These are phyloP conservation scores for Pocillopora grandis DNA, from an alignment of 92 coral and sea anemone genomes.

Conservation along the genomic window DNA sequence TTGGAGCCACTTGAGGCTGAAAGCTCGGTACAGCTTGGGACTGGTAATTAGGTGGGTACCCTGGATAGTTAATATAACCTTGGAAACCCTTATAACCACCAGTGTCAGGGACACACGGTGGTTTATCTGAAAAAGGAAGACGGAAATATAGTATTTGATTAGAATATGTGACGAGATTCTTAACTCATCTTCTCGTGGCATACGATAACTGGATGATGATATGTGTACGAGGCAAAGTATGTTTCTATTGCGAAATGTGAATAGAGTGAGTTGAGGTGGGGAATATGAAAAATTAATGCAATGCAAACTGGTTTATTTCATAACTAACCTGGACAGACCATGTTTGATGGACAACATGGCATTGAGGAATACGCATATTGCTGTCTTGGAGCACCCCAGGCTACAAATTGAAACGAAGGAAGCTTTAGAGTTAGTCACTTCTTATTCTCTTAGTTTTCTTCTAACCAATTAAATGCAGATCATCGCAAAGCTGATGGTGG, in stretches of 20 bases:
- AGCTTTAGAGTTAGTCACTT: too few species aligned
- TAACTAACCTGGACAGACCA: conserved; percentile 56
- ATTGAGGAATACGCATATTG: not conserved
- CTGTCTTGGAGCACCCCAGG: conserved; percentile 28
- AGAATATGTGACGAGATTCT: too few species aligned
- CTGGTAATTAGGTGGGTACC: conserved; percentile 27
- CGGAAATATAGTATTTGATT: not conserved
- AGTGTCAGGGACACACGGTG: conserved; percentile 30
- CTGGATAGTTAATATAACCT: conserved; percentile 29
- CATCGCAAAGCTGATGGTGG: too few species aligned
- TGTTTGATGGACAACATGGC: conserved; percentile 61
- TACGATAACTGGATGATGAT: too few species aligned
- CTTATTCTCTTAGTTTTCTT: too few species aligned
- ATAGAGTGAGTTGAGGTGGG: not conserved
- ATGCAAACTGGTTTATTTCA: not conserved
- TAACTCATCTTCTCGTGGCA: too few species aligned
- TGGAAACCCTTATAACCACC: conserved; percentile 38
- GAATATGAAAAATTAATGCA: not conserved
- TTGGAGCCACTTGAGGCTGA: conserved; percentile 20
- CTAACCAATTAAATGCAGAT: too few species aligned
- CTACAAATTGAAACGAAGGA: conserved; percentile 4
- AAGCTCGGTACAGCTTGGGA: conserved; percentile 23
- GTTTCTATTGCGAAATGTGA: not conserved
- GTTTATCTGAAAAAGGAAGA: conserved; percentile 13
- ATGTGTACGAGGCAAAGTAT: too few species aligned